phyloP scores from a whole-genome alignment of 2,797 vertebrate genomes.

The Scyliorhinus canicula region DNA sequence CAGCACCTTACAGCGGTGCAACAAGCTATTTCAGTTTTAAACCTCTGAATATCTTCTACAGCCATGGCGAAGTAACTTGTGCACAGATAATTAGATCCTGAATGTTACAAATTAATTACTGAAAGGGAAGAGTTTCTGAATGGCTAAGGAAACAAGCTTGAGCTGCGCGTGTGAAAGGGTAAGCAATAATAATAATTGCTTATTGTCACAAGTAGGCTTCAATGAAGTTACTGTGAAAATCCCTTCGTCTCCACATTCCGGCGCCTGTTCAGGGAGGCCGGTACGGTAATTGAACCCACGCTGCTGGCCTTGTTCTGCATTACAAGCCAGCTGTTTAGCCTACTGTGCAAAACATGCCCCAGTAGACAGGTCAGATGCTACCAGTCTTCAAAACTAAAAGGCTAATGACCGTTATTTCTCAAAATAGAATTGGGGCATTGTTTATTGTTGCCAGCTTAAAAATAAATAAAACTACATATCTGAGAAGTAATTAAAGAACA shows the following conservation, averaged over 20 bases:
- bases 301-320: too few species aligned
- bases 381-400: neutral
- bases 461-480: neutral
- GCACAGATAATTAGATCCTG: neutral
- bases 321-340: too few species aligned
- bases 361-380: neutral
- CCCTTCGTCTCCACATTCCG: too few species aligned
- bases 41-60: neutral
- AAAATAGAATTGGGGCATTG: neutral
- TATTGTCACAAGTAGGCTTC: too few species aligned
- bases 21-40: neutral
- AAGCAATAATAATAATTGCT: too few species aligned
- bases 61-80: neutral
- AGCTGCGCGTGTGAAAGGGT: neutral
- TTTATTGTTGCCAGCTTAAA: constrained; percentile 29
- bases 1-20: neutral
- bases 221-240: too few species aligned
- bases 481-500: neutral
- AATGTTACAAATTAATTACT: neutral
- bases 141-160: neutral
- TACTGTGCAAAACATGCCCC: too few species aligned
- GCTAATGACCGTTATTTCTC: neutral
- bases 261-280: too few species aligned
- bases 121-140: neutral
- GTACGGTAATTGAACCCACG: too few species aligned